Base-by-base conservation (phyloP, 2,888 invertebrate species). In the Drosophila prostipennis region DNA sequence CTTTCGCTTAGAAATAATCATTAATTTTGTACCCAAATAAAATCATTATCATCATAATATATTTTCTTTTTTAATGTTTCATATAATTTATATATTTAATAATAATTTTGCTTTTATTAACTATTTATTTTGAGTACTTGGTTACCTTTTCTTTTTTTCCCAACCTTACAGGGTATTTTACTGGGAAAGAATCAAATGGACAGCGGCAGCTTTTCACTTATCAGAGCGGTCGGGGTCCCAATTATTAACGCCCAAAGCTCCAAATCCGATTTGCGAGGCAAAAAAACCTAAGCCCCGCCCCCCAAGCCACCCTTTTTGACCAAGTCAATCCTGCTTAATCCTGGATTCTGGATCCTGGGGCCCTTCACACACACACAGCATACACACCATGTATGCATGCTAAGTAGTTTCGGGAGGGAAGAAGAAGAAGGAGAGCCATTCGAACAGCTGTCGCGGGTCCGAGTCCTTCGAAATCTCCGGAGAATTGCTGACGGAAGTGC, bases 231-330 rank as follows among this genome's bases (percentile, higher is more conserved):
- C 55, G 79, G 85, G 77, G 75, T 58, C 68, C 74, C 81, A 89
- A 89, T 84, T 89, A 89, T 89, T 79, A 79, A 79, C 89, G 89
- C 89, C 89, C 78, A 75, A 79, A 87, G 87, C 85, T 72, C 70
- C 77, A 87, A 89, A 85, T 81, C 85, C 78, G 81, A 84, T 87
- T 81, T 87, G 64, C 67, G 23, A 26, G 0, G 26, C 2, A 26
- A 26, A 26, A 26, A 26, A 26, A 26, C 26, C 26, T 5, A 16
- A 19, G 19, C 19, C 19, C 19, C 19, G 29, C 57, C 68, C 53
- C 67, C 68, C 29, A 26, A 6, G 26, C 26, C 26, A 26, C 7
- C 29, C 29, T 7, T 29, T 29, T 7, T 29, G 29, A 19, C 36
- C 45, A 46, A 60, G 60, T 61, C 61, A 61, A 59, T 39, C 60